Conservation (phyloP, 1,140 invertebrate species). For the Triops longicaudatus region DNA sequence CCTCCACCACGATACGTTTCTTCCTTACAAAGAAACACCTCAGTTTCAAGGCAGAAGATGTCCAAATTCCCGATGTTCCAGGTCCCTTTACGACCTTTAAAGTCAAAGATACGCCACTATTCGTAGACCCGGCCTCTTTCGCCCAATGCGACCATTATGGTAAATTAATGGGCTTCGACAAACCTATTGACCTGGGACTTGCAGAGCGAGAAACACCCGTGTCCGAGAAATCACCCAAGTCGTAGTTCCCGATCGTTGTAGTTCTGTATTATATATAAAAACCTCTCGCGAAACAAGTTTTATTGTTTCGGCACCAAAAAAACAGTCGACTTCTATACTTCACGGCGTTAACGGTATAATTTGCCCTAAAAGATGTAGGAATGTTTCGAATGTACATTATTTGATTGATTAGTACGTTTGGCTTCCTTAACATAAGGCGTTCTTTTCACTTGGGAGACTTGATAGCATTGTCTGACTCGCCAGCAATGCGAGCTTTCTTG, state of each 20-base stretch:
- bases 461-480: not conserved
- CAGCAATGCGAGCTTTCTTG: conserved; percentile 21
- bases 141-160: conserved; percentile 60
- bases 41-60: conserved; percentile 63
- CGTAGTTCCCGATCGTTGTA: not conserved
- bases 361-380: too few relatives aligned
- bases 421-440: too few relatives aligned
- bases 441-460: not conserved
- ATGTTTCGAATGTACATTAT: too few relatives aligned
- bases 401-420: too few relatives aligned
- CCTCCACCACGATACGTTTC: conserved; percentile 58
- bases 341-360: too few relatives aligned
- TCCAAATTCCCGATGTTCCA: conserved; percentile 62
- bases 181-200: conserved; percentile 63
- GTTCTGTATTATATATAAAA: not conserved
- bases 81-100: conserved; percentile 72
- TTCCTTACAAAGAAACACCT: conserved; percentile 57
- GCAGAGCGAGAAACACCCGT: not conserved
- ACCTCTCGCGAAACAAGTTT: too few relatives aligned
- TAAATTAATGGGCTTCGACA: conserved; percentile 81
- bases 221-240: not conserved
- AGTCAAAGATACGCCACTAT: conserved; percentile 56
- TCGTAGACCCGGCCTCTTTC: conserved; percentile 64
- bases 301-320: too few relatives aligned
- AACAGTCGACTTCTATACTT: too few relatives aligned